phyloP scores from a whole-genome alignment of 2,113 vertebrate genomes.

The Saguinus midas region DNA sequence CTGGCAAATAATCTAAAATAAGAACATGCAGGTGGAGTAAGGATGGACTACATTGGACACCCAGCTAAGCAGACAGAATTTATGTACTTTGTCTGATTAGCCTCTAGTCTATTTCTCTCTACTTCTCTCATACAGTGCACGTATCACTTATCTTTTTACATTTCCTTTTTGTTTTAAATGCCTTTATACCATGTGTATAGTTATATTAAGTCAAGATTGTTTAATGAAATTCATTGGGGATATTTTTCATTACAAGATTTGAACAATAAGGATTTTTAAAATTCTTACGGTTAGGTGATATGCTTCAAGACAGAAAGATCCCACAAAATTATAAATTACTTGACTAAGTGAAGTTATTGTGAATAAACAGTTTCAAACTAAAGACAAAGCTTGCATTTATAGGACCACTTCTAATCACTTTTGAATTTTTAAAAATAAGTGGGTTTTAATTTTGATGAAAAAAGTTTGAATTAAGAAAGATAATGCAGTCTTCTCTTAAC shows the following conservation, averaged over 20 bases:
- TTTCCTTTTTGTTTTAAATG: neutral
- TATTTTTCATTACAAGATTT: neutral
- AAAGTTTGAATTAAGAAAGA: neutral
- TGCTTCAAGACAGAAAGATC: neutral
- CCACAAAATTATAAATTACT: neutral
- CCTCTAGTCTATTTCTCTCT: neutral
- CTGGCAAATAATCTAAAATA: neutral
- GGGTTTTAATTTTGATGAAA: neutral
- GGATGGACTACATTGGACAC: neutral
- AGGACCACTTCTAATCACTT: neutral
- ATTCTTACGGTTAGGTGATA: neutral
- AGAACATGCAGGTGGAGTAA: neutral
- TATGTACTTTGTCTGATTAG: neutral
- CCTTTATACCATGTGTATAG: neutral
- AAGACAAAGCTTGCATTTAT: neutral
- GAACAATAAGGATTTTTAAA: neutral
- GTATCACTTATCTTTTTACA: neutral
- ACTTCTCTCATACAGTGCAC: neutral
- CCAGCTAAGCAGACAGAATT: neutral
- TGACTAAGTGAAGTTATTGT: neutral
- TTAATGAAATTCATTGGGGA: neutral
- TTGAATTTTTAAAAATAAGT: neutral
- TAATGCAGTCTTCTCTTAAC: neutral
- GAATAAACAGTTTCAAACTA: neutral
- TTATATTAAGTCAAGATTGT: neutral